phyloP scores from a whole-genome alignment of 2,797 vertebrate species.

The Mormyrus proboscirostris region DNA sequence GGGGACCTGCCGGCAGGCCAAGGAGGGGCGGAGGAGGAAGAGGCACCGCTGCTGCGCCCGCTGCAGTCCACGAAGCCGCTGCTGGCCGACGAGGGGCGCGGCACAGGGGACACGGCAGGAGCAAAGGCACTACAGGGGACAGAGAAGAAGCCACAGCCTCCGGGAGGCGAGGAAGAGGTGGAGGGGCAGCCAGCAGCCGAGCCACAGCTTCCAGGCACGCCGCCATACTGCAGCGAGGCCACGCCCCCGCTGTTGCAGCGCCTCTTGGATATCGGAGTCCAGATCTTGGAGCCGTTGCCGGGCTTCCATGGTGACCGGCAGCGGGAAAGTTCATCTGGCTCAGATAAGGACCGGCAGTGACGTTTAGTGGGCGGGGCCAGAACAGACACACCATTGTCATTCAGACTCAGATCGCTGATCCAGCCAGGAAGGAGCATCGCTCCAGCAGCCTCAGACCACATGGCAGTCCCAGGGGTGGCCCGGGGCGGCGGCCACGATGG shows the following conservation, averaged over 20 bases:
- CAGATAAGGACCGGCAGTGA: constrained; percentile 64
- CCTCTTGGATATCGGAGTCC: constrained; percentile 65
- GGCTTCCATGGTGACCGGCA: constrained; percentile 63
- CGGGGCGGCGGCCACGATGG: constrained; percentile 51
- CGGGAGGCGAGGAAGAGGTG: background rate
- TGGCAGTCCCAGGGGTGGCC: background rate
- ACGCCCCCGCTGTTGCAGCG: constrained; percentile 62
- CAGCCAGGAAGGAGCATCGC: constrained; percentile 43
- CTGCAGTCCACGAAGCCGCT: constrained; percentile 59
- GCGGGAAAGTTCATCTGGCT: constrained; percentile 61
- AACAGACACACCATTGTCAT: constrained; percentile 49
- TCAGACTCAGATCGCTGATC: constrained; percentile 52
- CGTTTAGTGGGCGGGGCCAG: constrained; percentile 62
- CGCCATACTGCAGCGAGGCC: constrained; percentile 54
- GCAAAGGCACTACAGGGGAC: constrained; percentile 39
- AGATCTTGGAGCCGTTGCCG: constrained; percentile 58
- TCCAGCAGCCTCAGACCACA: background rate
- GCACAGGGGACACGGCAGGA: constrained; percentile 49
- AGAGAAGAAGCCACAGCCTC: constrained; percentile 31
- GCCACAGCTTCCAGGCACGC: constrained; percentile 44
- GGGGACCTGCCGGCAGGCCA: constrained; percentile 48
- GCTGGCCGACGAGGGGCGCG: constrained; percentile 60
- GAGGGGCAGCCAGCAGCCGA: constrained; percentile 31
- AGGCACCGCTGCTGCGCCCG: constrained; percentile 44
- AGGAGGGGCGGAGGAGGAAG: constrained; percentile 33